Evolutionary conservation across 37 sponge, comb jelly and placozoan species (phyloP), one percentile per base, ranked within the genome.

Genomic region (Axinella damicornis): DNA sequence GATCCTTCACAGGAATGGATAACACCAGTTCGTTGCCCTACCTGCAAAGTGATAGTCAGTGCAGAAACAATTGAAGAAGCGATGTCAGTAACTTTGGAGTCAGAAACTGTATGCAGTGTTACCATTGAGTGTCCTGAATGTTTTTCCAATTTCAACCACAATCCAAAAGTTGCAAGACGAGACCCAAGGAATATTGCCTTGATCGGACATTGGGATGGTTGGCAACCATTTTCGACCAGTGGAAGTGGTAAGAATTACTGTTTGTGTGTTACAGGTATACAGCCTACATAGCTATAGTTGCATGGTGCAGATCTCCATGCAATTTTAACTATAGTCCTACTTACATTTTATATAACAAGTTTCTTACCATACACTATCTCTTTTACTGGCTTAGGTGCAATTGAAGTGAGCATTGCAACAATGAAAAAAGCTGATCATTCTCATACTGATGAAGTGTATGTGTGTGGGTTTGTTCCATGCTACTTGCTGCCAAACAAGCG

Each of bases 141-240:
- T 9, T 9, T 12, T 9, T 9, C 4, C 9, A 9, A 12, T 4
- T 73, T 69, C 33, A 13, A 57, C 22, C 70, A 73, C 56, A 21
- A 14, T 58, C 62, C 62, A 18, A 28, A 83, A 46, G 34, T 30
- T 38, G 52, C 67, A 24, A 79, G 64, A 38, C 74, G 83, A 57
- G 83, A 83, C 73, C 83, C 83, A 32, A 18, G 83, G 36, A 83
- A 83, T 34, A 57, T 73, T 37, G 83, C 74, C 21, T 38, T 83
- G 37, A 73, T 83, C n/a, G 74, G 73, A 22, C 83, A 83, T 35
- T 72, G 74, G 74, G 83, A 83, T 83, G 83, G 83, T 20, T 83
- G 73, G 73, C 61, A 72, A 37, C 74, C 83, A 19, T 71, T 71
- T 82, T 40, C 57, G 18, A 32, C 73, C 37, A 57, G 57, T 52